Evolutionary conservation across 2,113 vertebrate genomes (phyloP).

Genomic region (Toxostoma redivivum): DNA sequence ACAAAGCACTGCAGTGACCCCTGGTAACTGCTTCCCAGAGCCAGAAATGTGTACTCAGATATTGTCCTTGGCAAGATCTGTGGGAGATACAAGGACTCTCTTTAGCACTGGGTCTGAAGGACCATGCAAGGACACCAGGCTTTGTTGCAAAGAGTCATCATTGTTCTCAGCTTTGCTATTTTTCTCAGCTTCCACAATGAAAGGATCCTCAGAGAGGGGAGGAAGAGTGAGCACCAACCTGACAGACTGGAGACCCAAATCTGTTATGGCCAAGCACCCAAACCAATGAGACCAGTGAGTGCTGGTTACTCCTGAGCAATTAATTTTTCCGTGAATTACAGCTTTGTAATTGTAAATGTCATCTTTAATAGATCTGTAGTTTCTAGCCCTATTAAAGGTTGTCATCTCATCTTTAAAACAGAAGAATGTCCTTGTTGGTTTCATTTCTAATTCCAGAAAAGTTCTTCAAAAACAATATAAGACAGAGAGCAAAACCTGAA

Average conservation of each 20-base stretch:
- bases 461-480: neutral
- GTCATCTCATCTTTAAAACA: neutral
- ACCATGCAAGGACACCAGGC: rapidly evolving
- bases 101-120: neutral
- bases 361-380: neutral
- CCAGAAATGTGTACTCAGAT: neutral
- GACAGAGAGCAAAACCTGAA: neutral
- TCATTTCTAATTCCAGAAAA: neutral
- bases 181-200: neutral
- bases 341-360: neutral
- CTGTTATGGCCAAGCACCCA: neutral
- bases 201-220: neutral
- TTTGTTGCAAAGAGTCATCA: neutral
- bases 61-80: neutral
- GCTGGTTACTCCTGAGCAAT: neutral
- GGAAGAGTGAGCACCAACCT: neutral
- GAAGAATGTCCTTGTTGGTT: rapidly evolving
- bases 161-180: neutral
- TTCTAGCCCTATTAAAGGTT: neutral
- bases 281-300: rapidly evolving
- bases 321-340: neutral
- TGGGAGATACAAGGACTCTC: neutral
- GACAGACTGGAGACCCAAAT: neutral
- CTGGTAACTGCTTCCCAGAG: neutral
- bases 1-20: neutral